Evolutionary conservation across 2,888 invertebrate species (phyloP).

Genomic region (Enchytraeus crypticus): DNA sequence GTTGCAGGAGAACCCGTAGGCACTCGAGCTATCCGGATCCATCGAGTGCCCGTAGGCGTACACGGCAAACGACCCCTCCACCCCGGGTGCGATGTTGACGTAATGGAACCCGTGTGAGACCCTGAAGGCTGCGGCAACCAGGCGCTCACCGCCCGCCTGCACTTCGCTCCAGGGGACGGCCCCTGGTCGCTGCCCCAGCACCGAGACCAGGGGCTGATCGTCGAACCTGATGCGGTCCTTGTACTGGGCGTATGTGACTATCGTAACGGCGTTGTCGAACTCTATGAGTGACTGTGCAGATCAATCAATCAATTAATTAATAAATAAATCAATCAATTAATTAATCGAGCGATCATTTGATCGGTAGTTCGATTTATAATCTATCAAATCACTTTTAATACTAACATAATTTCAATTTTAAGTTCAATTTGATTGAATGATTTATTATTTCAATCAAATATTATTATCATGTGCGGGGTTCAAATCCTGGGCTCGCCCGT

Average conservation of each 20-base stretch:
- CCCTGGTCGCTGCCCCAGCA: neutral
- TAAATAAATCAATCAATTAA: too few relatives aligned
- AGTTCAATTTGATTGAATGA: too few relatives aligned
- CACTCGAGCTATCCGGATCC: slow-evolving; percentile 6
- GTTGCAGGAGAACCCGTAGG: slow-evolving; percentile 11
- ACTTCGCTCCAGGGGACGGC: neutral
- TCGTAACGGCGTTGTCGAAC: slow-evolving; percentile 6
- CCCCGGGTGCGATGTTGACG: neutral
- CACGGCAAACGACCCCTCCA: slow-evolving; percentile 6
- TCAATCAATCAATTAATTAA: too few relatives aligned
- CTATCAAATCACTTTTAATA: too few relatives aligned
- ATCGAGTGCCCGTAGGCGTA: slow-evolving; percentile 12
- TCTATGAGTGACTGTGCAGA: neutral
- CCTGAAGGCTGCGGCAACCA: slow-evolving; percentile 1
- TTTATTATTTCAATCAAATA: too few relatives aligned
- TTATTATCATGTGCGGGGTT: too few relatives aligned
- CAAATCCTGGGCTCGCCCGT: too few relatives aligned
- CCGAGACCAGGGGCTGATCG: slow-evolving; percentile 1
- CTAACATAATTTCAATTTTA: too few relatives aligned
- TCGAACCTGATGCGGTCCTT: slow-evolving; percentile 3
- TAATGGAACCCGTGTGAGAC: slow-evolving; percentile 5
- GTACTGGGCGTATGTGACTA: slow-evolving; percentile 8
- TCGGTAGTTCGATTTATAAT: too few relatives aligned
- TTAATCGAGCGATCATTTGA: too few relatives aligned
- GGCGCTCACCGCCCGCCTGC: neutral